Base-by-base conservation (phyloP, 2,797 vertebrate genomes). In the Meriones psammophilus region DNA sequence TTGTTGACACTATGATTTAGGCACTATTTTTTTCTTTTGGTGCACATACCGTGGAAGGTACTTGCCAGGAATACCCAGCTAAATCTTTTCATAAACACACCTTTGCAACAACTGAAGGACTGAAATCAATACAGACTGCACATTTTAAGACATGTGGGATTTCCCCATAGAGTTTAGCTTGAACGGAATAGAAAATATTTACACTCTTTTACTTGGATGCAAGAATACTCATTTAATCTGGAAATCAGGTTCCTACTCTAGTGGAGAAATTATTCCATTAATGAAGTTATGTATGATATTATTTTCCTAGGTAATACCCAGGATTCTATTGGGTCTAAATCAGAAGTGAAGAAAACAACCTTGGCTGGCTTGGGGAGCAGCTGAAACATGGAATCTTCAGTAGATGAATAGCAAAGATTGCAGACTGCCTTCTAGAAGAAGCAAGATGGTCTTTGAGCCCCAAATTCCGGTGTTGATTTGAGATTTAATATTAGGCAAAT, bases 361-460 rank as follows among this genome's bases (percentile, higher is more conserved):
- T 71, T 30, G 76, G 8, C 3, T 69, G 58, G 5, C 24, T 15
- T 89, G 56, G 17, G 60, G 22, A 78, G 36, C 28, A 74, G 30
- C 36, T 66, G 56, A 90, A 87, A 66, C 54, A 73, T 9, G 4
- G 30, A 6, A 36, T 79, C 58, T 42, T 86, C 30, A 13, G 50
- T 2, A 56, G 9, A 83, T 42, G 50, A 87, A 58, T 46, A 92
- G 30, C 4, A 83, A 46, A 89, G 46, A 46, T 74, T 66, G 18
- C n/a, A 78, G 56, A 90, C 39, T 69, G 50, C n/a, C 26, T 92
- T 83, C n/a, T 79, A 14, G 77, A 83, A 79, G 68, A 90, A 68
- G 17, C 3, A 17, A 54, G 69, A 39, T 54, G 24, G 50, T 62
- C 18, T 88, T 46, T 89, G 50, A 94, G 87, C 30, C 50, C n/a